These are phyloP conservation scores for Polydrusus pterygomalis DNA, from an alignment of 2,888 invertebrate genomes.

Conservation along the genomic window DNA sequence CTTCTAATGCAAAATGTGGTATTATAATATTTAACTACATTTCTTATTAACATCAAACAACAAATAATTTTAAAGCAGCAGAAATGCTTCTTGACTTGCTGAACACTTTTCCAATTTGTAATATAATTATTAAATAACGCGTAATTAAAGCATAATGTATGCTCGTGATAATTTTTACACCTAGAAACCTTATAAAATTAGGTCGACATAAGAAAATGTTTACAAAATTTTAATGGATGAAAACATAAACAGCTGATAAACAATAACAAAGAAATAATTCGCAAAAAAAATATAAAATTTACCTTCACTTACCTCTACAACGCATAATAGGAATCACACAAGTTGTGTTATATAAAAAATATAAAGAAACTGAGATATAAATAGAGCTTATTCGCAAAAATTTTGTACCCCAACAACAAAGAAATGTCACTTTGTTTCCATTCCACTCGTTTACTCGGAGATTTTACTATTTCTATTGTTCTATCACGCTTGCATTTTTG, in stretches of 20 bases:
- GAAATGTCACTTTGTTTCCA: slow-evolving; percentile 59
- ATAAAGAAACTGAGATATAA: slow-evolving; percentile 36
- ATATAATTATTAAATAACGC: neutral
- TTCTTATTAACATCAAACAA: no score
- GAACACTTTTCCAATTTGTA: neutral
- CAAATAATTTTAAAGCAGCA: no score
- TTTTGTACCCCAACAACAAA: slow-evolving; percentile 60
- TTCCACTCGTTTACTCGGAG: slow-evolving; percentile 34
- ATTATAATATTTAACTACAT: no score
- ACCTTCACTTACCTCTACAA: slow-evolving; percentile 51
- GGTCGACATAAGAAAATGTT: slow-evolving; percentile 10
- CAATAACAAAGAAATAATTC: slow-evolving; percentile 53
- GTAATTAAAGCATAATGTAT: slow-evolving; percentile 10
- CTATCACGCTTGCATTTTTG: slow-evolving; percentile 23
- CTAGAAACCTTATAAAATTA: slow-evolving; percentile 7
- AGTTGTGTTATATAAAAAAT: slow-evolving; percentile 19
- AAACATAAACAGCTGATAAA: slow-evolving; percentile 53
- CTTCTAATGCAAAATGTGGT: no score
- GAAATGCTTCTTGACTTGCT: neutral
- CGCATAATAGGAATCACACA: slow-evolving; percentile 30
- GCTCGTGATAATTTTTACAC: slow-evolving; percentile 16
- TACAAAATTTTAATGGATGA: slow-evolving; percentile 14
- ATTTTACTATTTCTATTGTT: slow-evolving; percentile 13
- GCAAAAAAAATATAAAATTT: slow-evolving; percentile 1
- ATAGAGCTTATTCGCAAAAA: slow-evolving; percentile 52